These are phyloP conservation scores for Anthopleura xanthogrammica DNA, from an alignment of 92 coral and sea anemone species.

Conservation along the genomic window DNA sequence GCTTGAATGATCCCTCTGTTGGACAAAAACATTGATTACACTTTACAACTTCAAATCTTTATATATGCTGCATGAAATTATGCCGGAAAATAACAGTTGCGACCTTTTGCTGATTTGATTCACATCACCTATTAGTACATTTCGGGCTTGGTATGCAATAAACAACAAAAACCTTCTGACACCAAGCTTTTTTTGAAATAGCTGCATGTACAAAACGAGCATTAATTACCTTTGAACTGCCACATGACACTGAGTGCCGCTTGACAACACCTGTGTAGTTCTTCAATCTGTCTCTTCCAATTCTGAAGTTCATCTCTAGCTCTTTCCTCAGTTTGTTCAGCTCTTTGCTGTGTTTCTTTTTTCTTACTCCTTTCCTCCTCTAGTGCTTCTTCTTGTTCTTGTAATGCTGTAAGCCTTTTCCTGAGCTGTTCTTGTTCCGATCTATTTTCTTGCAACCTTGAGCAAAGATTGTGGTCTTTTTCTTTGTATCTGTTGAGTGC, in stretches of 20 bases:
- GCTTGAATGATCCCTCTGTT: slow-evolving; percentile 74
- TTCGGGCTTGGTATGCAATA: no score
- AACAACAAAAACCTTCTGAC: no score
- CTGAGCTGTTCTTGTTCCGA: slow-evolving; percentile 72
- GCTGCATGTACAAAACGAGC: no score
- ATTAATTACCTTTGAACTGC: slow-evolving; percentile 66
- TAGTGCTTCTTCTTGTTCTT: slow-evolving; percentile 49
- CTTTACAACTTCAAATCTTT: no score
- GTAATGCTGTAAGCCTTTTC: slow-evolving; percentile 58
- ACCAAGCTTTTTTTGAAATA: no score
- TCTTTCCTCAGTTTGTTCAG: slow-evolving; percentile 72
- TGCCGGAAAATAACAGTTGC: no score
- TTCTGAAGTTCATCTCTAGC: slow-evolving; percentile 61
- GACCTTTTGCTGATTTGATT: no score
- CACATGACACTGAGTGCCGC: slow-evolving; percentile 76
- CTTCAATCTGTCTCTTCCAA: slow-evolving; percentile 77
- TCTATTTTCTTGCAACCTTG: slow-evolving; percentile 52
- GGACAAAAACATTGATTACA: neutral
- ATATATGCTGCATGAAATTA: no score
- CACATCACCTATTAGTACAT: no score
- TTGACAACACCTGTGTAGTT: slow-evolving; percentile 60
- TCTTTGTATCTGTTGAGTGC: slow-evolving; percentile 65
- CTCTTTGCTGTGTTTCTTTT: slow-evolving; percentile 53
- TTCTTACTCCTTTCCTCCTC: slow-evolving; percentile 52
- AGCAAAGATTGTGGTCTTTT: slow-evolving; percentile 58